A percentile compares a stretch with the other conserved stretches of the same genome.
These are phyloP conservation scores for Cossypha heuglini DNA, from an alignment of 2,797 vertebrate genomes.

Conservation along the genomic window DNA sequence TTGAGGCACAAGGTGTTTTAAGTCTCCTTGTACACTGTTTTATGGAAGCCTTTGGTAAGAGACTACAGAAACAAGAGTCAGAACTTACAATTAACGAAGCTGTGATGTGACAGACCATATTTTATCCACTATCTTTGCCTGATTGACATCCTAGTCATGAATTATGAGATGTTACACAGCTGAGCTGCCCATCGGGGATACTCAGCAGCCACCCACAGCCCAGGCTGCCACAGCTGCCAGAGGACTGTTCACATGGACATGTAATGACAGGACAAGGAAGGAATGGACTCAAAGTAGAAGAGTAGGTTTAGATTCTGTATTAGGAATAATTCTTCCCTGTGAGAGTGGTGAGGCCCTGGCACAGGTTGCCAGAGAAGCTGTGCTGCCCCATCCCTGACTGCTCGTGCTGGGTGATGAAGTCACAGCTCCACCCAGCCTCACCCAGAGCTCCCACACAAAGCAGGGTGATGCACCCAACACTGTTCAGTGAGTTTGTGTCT, in stretches of 20 bases:
- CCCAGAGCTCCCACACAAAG: background rate
- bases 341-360: no score
- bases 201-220: background rate
- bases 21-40: background rate
- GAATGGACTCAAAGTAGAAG: no score
- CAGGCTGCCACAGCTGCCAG: background rate
- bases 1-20: background rate
- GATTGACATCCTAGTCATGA: background rate
- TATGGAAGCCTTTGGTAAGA: background rate
- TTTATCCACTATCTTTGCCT: background rate
- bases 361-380: no score
- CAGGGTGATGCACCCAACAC: rapidly evolving
- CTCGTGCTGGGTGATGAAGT: background rate
- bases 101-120: background rate
- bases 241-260: no score
- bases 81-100: background rate
- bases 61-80: background rate
- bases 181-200: background rate
- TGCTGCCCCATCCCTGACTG: rapidly evolving
- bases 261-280: no score
- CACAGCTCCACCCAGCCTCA: rapidly evolving
- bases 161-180: background rate
- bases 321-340: no score
- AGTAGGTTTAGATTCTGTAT: no score
- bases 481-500: rapidly evolving